These are phyloP conservation scores for Phortica magna DNA, from an alignment of 2,888 invertebrate species.

Conservation along the genomic window DNA sequence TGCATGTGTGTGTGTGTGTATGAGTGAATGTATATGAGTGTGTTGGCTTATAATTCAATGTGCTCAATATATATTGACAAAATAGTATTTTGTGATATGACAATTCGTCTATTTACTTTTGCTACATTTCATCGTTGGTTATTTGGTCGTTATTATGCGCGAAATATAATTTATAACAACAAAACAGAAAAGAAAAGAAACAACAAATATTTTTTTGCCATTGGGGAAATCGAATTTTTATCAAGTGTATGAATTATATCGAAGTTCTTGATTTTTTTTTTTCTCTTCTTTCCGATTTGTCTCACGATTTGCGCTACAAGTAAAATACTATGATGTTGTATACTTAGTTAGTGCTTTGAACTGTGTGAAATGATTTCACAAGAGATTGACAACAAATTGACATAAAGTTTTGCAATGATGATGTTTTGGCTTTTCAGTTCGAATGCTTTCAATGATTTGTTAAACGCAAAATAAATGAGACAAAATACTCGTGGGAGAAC, in stretches of 20 bases:
- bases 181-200: neutral
- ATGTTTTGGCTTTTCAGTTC: neutral
- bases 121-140: neutral
- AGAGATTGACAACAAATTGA: conserved; percentile 8
- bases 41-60: neutral
- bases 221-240: conserved; percentile 20
- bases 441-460: neutral
- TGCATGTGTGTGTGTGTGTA: too few species aligned
- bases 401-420: neutral
- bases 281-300: neutral
- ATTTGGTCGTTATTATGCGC: conserved; percentile 20
- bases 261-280: neutral
- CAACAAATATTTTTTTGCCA: neutral
- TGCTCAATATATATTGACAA: neutral
- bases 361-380: conserved; percentile 3
- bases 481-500: neutral
- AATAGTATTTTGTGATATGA: neutral
- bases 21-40: neutral
- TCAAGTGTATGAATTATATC: conserved; percentile 12
- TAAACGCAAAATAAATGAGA: neutral
- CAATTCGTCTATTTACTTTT: neutral
- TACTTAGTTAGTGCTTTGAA: conserved; percentile 3
- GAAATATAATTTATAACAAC: conserved; percentile 1
- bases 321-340: neutral
- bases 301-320: neutral